A percentile compares a stretch with the other conserved stretches of the same genome.
phyloP scores from a whole-genome alignment of 2,113 vertebrate species.

The Nesogale talazaci region DNA sequence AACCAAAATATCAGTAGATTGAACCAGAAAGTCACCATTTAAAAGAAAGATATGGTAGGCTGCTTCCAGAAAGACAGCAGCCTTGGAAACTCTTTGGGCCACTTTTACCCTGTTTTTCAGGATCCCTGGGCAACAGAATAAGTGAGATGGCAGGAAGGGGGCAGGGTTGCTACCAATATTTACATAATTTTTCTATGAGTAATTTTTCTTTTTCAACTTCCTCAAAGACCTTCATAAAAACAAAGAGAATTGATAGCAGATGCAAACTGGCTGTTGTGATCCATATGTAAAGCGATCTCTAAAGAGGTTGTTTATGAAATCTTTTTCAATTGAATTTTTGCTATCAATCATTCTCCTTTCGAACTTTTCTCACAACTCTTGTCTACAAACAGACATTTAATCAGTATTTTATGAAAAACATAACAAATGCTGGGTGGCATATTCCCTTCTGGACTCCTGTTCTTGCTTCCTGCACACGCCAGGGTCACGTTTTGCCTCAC shows the following conservation, averaged over 20 bases:
- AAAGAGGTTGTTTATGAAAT: constrained; percentile 61
- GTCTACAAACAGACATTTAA: background rate
- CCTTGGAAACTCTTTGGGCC: background rate
- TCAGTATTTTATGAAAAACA: constrained; percentile 30
- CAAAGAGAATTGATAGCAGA: constrained; percentile 52
- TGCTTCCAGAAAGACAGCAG: background rate
- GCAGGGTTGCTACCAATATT: constrained; percentile 39
- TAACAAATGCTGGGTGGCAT: background rate
- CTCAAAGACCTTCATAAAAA: constrained; percentile 50
- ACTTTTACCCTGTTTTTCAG: background rate
- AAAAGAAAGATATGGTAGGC: too few species aligned
- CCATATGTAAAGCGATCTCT: constrained; percentile 38
- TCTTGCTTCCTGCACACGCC: background rate
- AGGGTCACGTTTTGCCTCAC: background rate
- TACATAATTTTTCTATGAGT: constrained; percentile 62
- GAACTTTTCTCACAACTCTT: constrained; percentile 6
- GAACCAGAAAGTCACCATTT: background rate
- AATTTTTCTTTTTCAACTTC: constrained; percentile 60
- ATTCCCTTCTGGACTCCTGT: constrained; percentile 9
- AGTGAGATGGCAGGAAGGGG: background rate
- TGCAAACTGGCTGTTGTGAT: constrained; percentile 46
- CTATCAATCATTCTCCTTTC: constrained; percentile 7
- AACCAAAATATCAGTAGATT: background rate
- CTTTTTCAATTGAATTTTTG: constrained; percentile 37
- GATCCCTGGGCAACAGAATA: background rate